phyloP scores from a whole-genome alignment of 2,888 invertebrate genomes.

The Coremacera marginata region DNA sequence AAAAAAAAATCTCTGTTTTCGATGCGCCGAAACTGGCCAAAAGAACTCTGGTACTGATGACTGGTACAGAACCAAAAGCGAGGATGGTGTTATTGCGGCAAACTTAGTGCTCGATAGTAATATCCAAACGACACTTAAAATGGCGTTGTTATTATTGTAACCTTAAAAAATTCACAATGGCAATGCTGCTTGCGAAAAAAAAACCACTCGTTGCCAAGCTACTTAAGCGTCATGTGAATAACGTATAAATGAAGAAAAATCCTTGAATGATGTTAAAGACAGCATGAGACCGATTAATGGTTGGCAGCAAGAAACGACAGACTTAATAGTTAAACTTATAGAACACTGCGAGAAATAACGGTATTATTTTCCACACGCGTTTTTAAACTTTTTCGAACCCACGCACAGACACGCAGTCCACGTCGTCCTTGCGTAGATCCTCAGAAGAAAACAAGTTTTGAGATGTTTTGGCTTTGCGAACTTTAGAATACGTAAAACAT shows the following conservation, averaged over 20 bases:
- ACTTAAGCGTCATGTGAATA: no score
- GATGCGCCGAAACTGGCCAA: background rate
- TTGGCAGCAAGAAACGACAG: background rate
- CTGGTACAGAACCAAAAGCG: no score
- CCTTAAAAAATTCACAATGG: background rate
- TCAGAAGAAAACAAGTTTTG: no score
- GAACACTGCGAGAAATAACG: no score
- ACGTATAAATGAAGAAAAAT: background rate
- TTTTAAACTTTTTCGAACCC: no score
- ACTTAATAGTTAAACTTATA: no score
- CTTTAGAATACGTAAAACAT: no score
- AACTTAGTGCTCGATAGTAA: background rate
- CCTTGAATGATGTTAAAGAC: background rate
- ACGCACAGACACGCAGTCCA: no score
- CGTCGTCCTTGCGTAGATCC: slow-evolving; percentile 7
- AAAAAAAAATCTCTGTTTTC: background rate
- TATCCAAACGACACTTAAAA: background rate
- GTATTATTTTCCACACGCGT: background rate
- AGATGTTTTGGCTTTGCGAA: no score
- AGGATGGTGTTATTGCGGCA: background rate
- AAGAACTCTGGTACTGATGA: background rate
- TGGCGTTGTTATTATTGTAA: background rate
- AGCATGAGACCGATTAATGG: background rate
- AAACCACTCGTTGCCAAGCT: background rate
- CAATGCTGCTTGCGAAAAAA: no score